Evolutionary conservation across 2,888 invertebrate genomes (phyloP).

Genomic region (Eurois occulta): DNA sequence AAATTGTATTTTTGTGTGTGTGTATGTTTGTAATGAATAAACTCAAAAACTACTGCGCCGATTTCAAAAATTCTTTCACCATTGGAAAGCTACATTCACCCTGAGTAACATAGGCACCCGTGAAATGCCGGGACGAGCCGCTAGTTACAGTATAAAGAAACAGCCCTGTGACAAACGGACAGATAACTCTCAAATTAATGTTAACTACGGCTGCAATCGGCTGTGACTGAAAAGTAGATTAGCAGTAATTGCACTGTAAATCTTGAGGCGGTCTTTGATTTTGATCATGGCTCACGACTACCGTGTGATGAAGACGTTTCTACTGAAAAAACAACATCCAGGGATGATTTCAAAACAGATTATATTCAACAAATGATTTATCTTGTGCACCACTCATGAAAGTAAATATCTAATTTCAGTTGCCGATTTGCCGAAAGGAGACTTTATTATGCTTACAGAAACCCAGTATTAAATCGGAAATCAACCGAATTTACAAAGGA

Average conservation of each 20-base stretch:
- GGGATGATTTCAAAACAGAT: background rate
- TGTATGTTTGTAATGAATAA: no score
- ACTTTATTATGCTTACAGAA: background rate
- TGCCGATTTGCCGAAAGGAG: background rate
- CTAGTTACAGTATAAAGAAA: background rate
- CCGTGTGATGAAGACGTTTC: background rate
- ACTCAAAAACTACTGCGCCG: no score
- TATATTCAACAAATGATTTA: background rate
- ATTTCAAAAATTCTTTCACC: no score
- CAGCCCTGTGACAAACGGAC: background rate
- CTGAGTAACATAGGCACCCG: no score
- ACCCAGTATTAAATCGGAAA: background rate
- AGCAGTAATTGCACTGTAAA: background rate
- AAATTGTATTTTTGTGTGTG: no score
- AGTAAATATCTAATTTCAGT: background rate
- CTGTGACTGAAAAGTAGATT: background rate
- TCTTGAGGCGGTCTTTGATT: background rate
- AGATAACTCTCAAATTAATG: background rate
- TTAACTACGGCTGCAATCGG: background rate
- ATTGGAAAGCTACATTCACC: no score
- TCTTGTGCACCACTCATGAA: background rate
- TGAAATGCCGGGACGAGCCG: no score
- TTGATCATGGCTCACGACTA: background rate
- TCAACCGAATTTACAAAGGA: background rate
- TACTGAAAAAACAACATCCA: background rate